Base-by-base conservation (phyloP, 2,113 vertebrate species). In the Sturnira hondurensis region DNA sequence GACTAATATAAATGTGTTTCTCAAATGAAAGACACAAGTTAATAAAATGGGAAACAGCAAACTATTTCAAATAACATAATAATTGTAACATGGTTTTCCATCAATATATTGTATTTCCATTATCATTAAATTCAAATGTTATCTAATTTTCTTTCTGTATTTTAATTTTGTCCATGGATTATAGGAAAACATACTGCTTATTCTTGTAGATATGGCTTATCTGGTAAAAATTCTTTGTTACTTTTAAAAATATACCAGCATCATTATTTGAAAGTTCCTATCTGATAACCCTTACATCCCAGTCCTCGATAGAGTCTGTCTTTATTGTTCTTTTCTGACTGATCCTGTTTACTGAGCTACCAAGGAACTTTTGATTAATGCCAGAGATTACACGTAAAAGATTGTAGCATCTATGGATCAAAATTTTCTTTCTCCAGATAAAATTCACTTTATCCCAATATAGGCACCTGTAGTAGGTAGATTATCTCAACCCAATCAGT, bases 21-120 rank as follows among this genome's bases (percentile, higher is more conserved):
- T 94, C 83, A 97, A 54, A 91, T 97, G 87, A 90, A 97, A 68
- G 86, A 61, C 31, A 86, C 16, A 82, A 81, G 24, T 78, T 89
- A 93, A 84, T 43, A 33, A 82, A 81, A 33, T 91, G 13, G 45
- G 56, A 71, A 65, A 54, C n/a, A 78, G 36, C 38, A 68, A 92
- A 28, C 11, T 65, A 5, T 93, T 80, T 80, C 36, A n/a, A 91
- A 65, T 68, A 88, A 31, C 22, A 61, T 19, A 65, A 26, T 80
- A 95, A 80, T 47, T 43, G 7, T 81, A 36, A 58, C 56, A 50
- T 95, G 19, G 71, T 78, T 11, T 87, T 91, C 77, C 50, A 28
- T 73, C 86, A 15, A 56, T 38, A 36, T 56, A 20, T 28, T 86
- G 3, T 84, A 65, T 80, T 89, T 93, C 85, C 82, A 70, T 86